Evolutionary conservation across 2,797 vertebrate species (phyloP).

Genomic region (Hippocampus kuda): DNA sequence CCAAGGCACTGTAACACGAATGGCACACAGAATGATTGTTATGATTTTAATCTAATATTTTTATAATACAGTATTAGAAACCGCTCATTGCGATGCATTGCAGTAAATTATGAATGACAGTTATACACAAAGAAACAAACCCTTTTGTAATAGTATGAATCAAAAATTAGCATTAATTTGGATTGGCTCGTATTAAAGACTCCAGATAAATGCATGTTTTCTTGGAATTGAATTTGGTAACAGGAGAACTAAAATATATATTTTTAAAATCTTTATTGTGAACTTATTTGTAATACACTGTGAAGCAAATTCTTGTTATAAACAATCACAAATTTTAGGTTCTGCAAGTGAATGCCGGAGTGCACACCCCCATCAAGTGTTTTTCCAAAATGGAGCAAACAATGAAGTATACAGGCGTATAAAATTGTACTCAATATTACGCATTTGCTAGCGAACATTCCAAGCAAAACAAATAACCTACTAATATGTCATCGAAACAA

Average conservation of each 20-base stretch:
- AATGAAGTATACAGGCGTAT: slow-evolving; percentile 5
- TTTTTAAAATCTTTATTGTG: slow-evolving; percentile 49
- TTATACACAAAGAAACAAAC: neutral
- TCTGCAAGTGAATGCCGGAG: slow-evolving; percentile 48
- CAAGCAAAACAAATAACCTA: slow-evolving; percentile 12
- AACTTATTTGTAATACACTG: slow-evolving; percentile 46
- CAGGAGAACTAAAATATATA: slow-evolving; percentile 15
- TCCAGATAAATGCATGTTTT: neutral
- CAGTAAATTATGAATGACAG: neutral
- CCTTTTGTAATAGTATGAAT: neutral
- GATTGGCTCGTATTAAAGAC: neutral
- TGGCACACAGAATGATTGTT: neutral
- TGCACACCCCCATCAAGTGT: slow-evolving; percentile 31
- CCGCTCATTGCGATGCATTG: neutral
- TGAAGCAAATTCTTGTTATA: slow-evolving; percentile 24
- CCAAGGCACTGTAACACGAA: neutral
- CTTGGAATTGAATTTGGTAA: neutral
- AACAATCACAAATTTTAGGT: slow-evolving; percentile 27
- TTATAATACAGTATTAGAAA: neutral
- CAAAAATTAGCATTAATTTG: neutral
- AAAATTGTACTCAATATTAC: slow-evolving; percentile 22
- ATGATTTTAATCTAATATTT: neutral
- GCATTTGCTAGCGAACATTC: slow-evolving; percentile 22
- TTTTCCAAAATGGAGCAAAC: slow-evolving; percentile 10
- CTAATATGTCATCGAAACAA: neutral